These are phyloP conservation scores for Leucozona laternaria DNA, from an alignment of 2,888 invertebrate species.

Conservation along the genomic window DNA sequence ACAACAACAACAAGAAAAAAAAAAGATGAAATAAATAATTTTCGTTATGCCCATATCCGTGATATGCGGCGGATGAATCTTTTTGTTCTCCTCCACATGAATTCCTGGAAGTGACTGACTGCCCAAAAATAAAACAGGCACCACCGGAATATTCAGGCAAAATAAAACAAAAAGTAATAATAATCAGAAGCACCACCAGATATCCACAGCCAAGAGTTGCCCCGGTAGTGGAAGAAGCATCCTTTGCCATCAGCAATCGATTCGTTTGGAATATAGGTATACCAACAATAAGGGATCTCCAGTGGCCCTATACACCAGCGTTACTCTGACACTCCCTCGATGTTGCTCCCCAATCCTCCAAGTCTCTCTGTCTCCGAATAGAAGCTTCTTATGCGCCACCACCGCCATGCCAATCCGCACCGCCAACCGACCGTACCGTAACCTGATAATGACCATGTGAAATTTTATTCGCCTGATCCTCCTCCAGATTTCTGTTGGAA, in stretches of 20 bases:
- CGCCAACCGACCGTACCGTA: background rate
- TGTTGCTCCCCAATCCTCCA: slow-evolving; percentile 42
- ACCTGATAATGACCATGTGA: slow-evolving; percentile 55
- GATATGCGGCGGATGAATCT: slow-evolving; percentile 68
- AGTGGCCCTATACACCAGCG: slow-evolving; percentile 50
- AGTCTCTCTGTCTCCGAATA: slow-evolving; percentile 34
- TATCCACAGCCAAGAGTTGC: background rate
- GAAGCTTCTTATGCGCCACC: slow-evolving; percentile 12
- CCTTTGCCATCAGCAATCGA: slow-evolving; percentile 49
- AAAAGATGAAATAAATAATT: slow-evolving; percentile 69
- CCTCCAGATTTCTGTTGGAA: background rate
- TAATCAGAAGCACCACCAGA: slow-evolving; percentile 14
- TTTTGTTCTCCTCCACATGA: slow-evolving; percentile 74
- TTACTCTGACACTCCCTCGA: slow-evolving; percentile 49
- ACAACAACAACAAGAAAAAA: slow-evolving; percentile 28
- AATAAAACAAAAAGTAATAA: background rate
- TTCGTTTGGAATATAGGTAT: slow-evolving; percentile 17
- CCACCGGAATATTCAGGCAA: slow-evolving; percentile 35
- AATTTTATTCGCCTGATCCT: slow-evolving; percentile 21
- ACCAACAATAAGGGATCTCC: slow-evolving; percentile 38
- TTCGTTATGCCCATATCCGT: slow-evolving; percentile 72
- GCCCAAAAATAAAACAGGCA: slow-evolving; percentile 60
- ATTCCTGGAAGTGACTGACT: slow-evolving; percentile 75
- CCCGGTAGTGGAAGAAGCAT: slow-evolving; percentile 10
- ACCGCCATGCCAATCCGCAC: background rate